Conservation (phyloP, 2,113 vertebrate genomes). For the Aptenodytes forsteri region DNA sequence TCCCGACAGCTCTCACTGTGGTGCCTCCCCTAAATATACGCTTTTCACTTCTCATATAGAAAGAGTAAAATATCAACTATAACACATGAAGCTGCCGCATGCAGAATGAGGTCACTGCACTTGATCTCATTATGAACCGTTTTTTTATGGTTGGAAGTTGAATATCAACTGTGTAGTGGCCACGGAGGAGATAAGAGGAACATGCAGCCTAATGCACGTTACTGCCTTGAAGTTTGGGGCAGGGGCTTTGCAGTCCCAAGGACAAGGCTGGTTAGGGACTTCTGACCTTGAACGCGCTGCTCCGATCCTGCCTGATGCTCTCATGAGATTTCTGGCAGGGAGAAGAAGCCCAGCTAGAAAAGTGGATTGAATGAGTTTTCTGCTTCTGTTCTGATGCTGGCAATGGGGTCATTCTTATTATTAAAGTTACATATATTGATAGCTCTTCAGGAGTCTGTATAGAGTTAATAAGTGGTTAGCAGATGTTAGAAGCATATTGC, state of each 20-base stretch:
- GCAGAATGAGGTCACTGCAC: constrained; percentile 8
- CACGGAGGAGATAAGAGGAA: background rate
- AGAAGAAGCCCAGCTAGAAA: background rate
- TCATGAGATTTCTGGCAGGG: background rate
- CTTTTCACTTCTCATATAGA: constrained; percentile 5
- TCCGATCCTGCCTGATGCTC: background rate
- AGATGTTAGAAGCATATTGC: constrained; percentile 63
- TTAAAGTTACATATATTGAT: constrained; percentile 13
- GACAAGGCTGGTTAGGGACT: background rate
- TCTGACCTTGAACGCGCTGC: background rate
- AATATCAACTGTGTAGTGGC: background rate
- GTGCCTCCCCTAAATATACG: background rate
- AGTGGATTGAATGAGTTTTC: background rate
- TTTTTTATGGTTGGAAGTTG: background rate
- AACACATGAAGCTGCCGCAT: background rate
- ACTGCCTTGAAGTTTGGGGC: background rate
- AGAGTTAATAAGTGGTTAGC: constrained; percentile 61
- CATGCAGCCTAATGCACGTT: background rate
- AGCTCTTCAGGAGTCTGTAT: constrained; percentile 29
- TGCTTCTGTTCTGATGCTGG: background rate
- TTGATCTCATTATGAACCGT: background rate
- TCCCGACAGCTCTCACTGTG: background rate
- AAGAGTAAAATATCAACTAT: background rate
- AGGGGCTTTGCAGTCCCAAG: background rate
- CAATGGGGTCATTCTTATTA: background rate